Base-by-base conservation (phyloP, 2,888 invertebrate genomes). In the Eustalomyia histrio region DNA sequence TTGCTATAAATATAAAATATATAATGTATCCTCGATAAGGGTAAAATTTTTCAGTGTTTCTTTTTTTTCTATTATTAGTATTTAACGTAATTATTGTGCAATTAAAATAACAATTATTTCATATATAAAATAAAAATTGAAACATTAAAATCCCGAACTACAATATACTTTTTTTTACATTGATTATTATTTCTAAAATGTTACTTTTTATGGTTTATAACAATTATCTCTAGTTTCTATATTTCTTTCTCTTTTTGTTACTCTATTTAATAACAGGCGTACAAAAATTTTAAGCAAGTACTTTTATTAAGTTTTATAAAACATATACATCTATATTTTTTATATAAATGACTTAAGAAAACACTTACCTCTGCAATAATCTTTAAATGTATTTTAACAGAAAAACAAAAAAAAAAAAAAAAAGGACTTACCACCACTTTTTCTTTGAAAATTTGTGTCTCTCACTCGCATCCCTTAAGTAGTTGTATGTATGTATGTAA, bases 201-300 rank as follows among this genome's bases (percentile, higher is more conserved):
- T 47, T 47, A 4, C 29, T 6, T 47, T 47, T 47, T 39, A 39
- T 12, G 9, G 12, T 47, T 14, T 47, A 39, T 9, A 35, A 29
- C 24, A 18, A 21, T 43, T 53, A 24, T 29, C 35, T 18, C 24
- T 6, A 47, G 16, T 17, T 16, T 16, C 43, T 16, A 53, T 67
- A 58, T 64, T 76, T 76, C 60, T 50, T 73, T 76, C 80, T 80
- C 76, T 76, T 73, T 80, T 69, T 76, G 53, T 64, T 73, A 53
- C 72, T 76, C 68, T 76, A 73, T 69, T 76, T 68, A 6, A 1
- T 14, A 73, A 29, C 76, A 80, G 80, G 73, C 72, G 47, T 3
- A 68, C 76, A 80, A 75, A 12, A 35, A 18, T n/a, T 14, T n/a
- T n/a, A 47, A 47, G n/a, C 12, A 47, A 47, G 43, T n/a, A n/a